Base-by-base conservation (phyloP, 2,888 invertebrate genomes). In the Luffia ferchaultella region DNA sequence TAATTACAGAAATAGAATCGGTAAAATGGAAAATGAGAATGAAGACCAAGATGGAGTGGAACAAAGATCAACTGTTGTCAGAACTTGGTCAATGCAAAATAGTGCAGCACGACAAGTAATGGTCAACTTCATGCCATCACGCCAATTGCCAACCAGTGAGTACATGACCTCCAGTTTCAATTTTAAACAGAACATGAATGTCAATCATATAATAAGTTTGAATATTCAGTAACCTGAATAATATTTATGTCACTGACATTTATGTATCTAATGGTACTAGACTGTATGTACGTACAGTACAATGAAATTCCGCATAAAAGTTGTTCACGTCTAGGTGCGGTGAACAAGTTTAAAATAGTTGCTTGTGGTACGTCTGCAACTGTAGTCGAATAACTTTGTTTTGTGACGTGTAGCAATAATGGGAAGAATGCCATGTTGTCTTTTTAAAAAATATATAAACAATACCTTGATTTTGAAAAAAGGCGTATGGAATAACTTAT, bases 121-220 rank as follows among this genome's bases (percentile, higher is more conserved):
- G 1, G 68, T 83, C 49, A 83, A 79, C 62, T 83, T 83, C 50
- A 71, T 84, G 75, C 84, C 85, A 0, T 85, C 85, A 0, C 61
- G 83, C 9, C 80, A 82, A 55, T 59, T 76, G 51, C 70, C 77
- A 0, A 67, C 73, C 53, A 77, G 80, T 80, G 54, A 69, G 76
- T 66, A 19, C 19, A 5, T 42, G n/a, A 17, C 17, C 17, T 18
- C 41, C 40, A 16, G 5, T 30, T 16, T 46, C 17, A 42, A 9
- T 42, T 16, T 42, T 42, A n/a, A 9, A 7, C 30, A 7, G 5
- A 7, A 30, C 12, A 12, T 30, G n/a, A 30, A 30, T 30, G 5
- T 7, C 30, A 7, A 7, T 30, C 12, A 30, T 7, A 7, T 30
- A 7, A 7, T 30, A 12, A 7, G 3, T 30, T 30, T 30, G 30